Conservation (phyloP, 2,888 invertebrate genomes). For the Acronicta leporina region DNA sequence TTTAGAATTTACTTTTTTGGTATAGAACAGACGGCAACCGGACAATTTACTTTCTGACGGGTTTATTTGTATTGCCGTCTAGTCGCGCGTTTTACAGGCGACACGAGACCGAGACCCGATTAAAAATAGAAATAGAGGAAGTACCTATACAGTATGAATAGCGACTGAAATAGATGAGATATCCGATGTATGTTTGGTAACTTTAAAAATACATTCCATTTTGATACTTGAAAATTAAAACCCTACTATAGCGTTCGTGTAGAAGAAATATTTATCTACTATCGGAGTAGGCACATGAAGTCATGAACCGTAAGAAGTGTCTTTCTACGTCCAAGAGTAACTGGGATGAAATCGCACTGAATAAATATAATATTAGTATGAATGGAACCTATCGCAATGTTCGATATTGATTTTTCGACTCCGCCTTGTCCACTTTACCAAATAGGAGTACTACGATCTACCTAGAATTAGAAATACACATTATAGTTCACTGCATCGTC, state of each 20-base stretch:
- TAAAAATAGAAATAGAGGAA: slow-evolving; percentile 81
- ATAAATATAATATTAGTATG: neutral
- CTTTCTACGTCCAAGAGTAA: neutral
- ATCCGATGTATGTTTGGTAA: slow-evolving; percentile 67
- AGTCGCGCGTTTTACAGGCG: slow-evolving; percentile 71
- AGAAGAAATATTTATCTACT: neutral
- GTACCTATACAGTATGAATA: slow-evolving; percentile 73
- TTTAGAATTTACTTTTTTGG: slow-evolving; percentile 22
- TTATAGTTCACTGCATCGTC: too few species aligned
- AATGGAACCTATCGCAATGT: too few species aligned
- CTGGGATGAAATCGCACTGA: neutral
- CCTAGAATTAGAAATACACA: too few species aligned
- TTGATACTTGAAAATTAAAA: slow-evolving; percentile 41
- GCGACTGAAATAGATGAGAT: slow-evolving; percentile 74
- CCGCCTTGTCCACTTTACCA: too few species aligned
- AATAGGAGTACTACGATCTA: too few species aligned
- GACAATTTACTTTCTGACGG: slow-evolving; percentile 55
- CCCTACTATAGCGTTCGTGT: neutral
- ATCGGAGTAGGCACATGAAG: neutral
- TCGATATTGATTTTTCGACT: too few species aligned
- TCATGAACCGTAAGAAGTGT: neutral
- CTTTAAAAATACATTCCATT: slow-evolving; percentile 55
- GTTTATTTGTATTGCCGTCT: slow-evolving; percentile 70
- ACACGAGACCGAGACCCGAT: slow-evolving; percentile 68
- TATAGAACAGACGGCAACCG: slow-evolving; percentile 33